Base-by-base conservation (phyloP, 2,797 vertebrate species). In the Myotis findleyi region DNA sequence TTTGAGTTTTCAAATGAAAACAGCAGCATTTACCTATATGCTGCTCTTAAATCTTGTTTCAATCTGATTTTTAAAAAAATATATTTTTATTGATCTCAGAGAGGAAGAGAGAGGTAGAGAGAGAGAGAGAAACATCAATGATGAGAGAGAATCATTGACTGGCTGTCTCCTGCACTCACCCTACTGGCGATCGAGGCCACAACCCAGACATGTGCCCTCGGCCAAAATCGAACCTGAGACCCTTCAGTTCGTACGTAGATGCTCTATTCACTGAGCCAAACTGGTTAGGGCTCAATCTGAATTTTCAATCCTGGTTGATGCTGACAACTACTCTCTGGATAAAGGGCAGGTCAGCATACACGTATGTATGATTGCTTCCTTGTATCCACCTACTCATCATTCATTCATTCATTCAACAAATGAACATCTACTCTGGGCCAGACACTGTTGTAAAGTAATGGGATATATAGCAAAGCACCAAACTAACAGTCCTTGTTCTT, bases 41-140 rank as follows among this genome's bases (percentile, higher is more conserved):
- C 17, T 94, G 41, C 33, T 93, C 87, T 92, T 73, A 83, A 81
- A 62, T n/a, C 38, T 75, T 86, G 59, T 93, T 90, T 95, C 82
- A 90, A 59, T 69, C 23, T 36, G 44, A 69, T 44, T 41, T 55
- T 49, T 55, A 3, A 30, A 30, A 62, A 62, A 62, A 62, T 10
- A 27, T 27, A 27, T 62, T 62, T 62, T 62, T 59, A 27, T 59
- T 59, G 25, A 59, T 59, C 12, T 59, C 25, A 27, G 25, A 59
- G 57, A 59, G 57, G 25, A 27, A 59, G 23, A 23, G 23, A 59
- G 57, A 59, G 57, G 10, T 57, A 59, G 25, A 59, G 11, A 25
- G 27, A 59, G 23, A 59, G 33, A 33, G 13, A 59, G 25, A 59
- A 59, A 59, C 5, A 59, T 59, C 57, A 59, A 59, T 59, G 57